Evolutionary conservation across 2,797 vertebrate genomes (phyloP), one percentile per base, ranked within the genome.

Genomic region (Tragelaphus oryx): DNA sequence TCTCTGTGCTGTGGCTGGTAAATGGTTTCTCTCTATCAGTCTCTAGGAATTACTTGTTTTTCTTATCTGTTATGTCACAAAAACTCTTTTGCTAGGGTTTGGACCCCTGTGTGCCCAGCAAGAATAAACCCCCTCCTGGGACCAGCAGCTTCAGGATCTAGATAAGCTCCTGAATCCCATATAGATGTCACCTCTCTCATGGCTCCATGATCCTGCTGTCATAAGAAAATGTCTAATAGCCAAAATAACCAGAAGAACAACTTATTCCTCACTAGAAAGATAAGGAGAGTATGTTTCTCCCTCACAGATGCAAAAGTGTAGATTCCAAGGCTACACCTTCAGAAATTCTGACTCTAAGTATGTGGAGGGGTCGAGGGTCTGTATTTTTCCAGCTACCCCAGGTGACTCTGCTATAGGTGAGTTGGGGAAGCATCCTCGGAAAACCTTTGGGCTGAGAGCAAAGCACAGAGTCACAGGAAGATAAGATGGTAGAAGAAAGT

Each of bases 1-100:
- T 82, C n/a, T 8, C 78, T 87, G 37, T 86, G 30, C 28, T 84
- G 7, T n/a, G 41, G 48, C 16, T 8, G 48, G n/a, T n/a, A 91
- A 94, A 95, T 0, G 0, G 4, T 62, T 14, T 28, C 30, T 88
- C 37, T 48, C 30, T 96, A 4, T 50, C 13, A 5, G 41, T 57
- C 55, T 97, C 46, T n/a, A 93, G 48, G 52, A 93, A 96, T 91
- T 95, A 26, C 46, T 30, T 84, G 13, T 68, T 75, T 88, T 87
- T 20, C 48, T 95, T 94, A 91, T 52, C 8, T 80, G 1, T 87
- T 82, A 57, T 24, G 62, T 79, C n/a, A 95, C 17, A 18, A 59
- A 33, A 59, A 1, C 26, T 33, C 8, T 94, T 87, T 37, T 90
- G 8, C n/a, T 59, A 33, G 24, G 17, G 22, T 92, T 44, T 17